Percentiles rank a stretch among this genome's conserved stretches.
Conservation (phyloP, 2,113 vertebrate genomes). For the Clarias gariepinus region DNA sequence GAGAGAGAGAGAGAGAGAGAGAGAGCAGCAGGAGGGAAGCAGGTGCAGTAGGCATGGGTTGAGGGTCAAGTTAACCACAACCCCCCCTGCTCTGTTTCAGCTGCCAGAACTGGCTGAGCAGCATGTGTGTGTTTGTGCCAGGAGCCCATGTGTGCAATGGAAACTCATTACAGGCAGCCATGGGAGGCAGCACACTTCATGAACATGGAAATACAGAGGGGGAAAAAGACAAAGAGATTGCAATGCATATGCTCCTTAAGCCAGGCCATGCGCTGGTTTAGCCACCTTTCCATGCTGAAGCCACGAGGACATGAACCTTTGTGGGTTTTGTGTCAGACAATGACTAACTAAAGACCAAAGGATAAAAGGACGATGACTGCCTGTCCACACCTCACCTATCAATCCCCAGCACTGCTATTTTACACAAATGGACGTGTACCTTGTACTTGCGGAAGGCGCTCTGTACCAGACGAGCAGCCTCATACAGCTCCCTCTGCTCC, state of each 20-base stretch:
- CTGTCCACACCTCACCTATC: conserved; percentile 34
- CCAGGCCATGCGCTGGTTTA: conserved; percentile 77
- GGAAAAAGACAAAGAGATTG: conserved; percentile 52
- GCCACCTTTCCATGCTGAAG: conserved; percentile 74
- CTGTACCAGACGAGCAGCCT: conserved; percentile 96
- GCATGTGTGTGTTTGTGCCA: conserved; percentile 63
- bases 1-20: not conserved
- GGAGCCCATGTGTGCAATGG: conserved; percentile 63
- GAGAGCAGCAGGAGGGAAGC: conserved; percentile 20
- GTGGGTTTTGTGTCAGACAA: conserved; percentile 6
- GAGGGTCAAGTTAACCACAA: not conserved
- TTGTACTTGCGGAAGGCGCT: conserved; percentile 98
- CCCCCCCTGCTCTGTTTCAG: conserved; percentile 53
- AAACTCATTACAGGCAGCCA: conserved; percentile 63
- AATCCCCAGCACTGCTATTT: not conserved
- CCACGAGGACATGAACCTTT: conserved; percentile 62
- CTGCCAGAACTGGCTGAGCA: conserved; percentile 60
- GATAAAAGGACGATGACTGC: conserved; percentile 20
- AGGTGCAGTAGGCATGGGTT: conserved; percentile 15
- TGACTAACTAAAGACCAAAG: conserved; percentile 14
- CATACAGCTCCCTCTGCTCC: conserved; percentile 96
- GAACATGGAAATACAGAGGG: conserved; percentile 40
- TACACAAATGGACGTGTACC: conserved; percentile 72
- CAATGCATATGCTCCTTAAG: conserved; percentile 70
- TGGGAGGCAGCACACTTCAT: conserved; percentile 36